A percentile compares a stretch with the other conserved stretches of the same genome.
Conservation (phyloP, 2,113 vertebrate species). For the Australoheros scitulus region DNA sequence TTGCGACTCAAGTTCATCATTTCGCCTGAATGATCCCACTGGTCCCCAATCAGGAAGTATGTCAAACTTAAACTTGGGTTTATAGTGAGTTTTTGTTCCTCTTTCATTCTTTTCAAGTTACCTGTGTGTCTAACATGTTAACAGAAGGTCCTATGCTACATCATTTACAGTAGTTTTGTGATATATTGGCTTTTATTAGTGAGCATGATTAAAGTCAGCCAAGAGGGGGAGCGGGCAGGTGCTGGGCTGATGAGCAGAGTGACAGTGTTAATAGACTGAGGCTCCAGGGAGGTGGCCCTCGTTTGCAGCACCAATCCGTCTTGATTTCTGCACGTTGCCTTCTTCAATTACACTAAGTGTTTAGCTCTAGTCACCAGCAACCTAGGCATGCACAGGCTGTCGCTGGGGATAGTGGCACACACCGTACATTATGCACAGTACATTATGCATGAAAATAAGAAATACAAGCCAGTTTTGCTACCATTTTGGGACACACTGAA, state of each 20-base stretch:
- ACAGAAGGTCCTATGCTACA: conserved; percentile 58
- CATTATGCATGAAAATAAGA: conserved; percentile 47
- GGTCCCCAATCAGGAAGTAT: conserved; percentile 31
- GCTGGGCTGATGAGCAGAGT: conserved; percentile 80
- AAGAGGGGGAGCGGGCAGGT: conserved; percentile 75
- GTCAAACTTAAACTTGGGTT: conserved; percentile 25
- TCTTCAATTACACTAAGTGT: conserved; percentile 79
- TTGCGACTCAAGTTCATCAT: conserved; percentile 25
- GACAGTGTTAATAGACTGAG: conserved; percentile 80
- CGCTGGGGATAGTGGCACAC: conserved; percentile 18
- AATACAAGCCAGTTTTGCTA: conserved; percentile 22
- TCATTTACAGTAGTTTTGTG: conserved; percentile 60
- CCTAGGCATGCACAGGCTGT: conserved; percentile 32
- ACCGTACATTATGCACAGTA: conserved; percentile 19
- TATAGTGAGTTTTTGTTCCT: background rate
- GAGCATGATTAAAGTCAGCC: conserved; percentile 74
- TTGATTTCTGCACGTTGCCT: conserved; percentile 81
- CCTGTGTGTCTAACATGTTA: conserved; percentile 42
- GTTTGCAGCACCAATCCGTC: conserved; percentile 76
- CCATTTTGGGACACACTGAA: conserved; percentile 23
- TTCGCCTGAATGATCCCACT: conserved; percentile 30
- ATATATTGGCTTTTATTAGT: conserved; percentile 77
- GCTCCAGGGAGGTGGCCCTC: conserved; percentile 77
- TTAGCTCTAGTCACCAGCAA: conserved; percentile 62
- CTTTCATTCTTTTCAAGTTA: background rate